Base-by-base conservation (phyloP, 2,888 invertebrate species). In the Syrista parreyssii region DNA sequence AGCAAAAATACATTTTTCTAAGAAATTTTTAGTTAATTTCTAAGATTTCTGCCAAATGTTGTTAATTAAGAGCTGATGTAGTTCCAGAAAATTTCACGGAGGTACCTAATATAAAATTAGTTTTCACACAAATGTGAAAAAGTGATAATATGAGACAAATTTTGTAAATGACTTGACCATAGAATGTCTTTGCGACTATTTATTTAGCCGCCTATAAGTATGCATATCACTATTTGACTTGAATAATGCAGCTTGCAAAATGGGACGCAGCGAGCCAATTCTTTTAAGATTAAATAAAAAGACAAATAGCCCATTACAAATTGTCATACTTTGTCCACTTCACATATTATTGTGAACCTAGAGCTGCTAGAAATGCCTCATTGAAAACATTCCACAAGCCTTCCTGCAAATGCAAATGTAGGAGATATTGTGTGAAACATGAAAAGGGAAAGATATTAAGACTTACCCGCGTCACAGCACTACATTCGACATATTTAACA, bases 311-410 rank as follows among this genome's bases (percentile, higher is more conserved):
- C 79, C 79, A 82, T 88, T 97, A 97, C 93, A 97, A 94, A 89
- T 97, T 93, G 89, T 94, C 93, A 93, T 97, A 97, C 93, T 95
- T 96, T 95, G 96, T 96, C 93, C 95, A 97, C 94, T 97, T 98
- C 86, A 97, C 96, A 75, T 97, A 98, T 92, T 98, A 98, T 90
- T 99, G 99, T 68, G 99, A 99, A 93, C 99, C 99, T 90, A 99
- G 92, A 79, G 99, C 99, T 81, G 99, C 99, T 88, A 99, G 93
- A 90, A 99, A 99, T 80, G 99, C 99, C 93, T 99, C 99, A 92
- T 99, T 99, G 92, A 99, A 99, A 32, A 99, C 99, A 92, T 99
- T 99, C 94, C 99, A 99, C 91, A 99, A 93, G 88, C 98, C 98
- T 96, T 99, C 98, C 95, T 96, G 94, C 75, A 93, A 92, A 82